A percentile compares a stretch with the other conserved stretches of the same genome.
phyloP scores from a whole-genome alignment of 2,888 invertebrate genomes.

The Drosophila limbata region DNA sequence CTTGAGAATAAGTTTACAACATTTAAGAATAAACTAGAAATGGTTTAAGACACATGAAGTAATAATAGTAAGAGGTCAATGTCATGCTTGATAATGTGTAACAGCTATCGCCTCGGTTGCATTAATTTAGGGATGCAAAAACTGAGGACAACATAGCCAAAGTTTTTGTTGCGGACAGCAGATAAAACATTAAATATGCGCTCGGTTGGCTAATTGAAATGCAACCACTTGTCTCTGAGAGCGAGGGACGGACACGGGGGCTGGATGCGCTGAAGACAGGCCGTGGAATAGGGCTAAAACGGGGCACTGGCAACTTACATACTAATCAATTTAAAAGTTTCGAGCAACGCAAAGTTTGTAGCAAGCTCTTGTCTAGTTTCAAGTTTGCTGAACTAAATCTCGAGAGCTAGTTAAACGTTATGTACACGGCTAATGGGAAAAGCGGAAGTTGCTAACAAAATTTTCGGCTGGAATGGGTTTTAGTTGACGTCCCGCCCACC shows the following conservation, averaged over 20 bases:
- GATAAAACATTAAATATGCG: conserved; percentile 34
- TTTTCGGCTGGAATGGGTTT: conserved; percentile 33
- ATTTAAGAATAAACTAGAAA: background rate
- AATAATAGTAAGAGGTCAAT: background rate
- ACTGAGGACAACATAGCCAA: conserved; percentile 4
- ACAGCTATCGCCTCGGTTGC: background rate
- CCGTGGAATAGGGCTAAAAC: conserved; percentile 11
- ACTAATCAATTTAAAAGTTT: conserved; percentile 77
- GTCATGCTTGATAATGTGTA: background rate
- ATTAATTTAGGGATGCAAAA: background rate
- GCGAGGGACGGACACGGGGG: conserved; percentile 3
- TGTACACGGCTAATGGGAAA: conserved; percentile 69
- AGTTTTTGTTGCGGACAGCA: conserved; percentile 11
- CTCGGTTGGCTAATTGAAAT: conserved; percentile 68
- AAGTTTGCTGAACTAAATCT: conserved; percentile 65
- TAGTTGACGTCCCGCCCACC: conserved; percentile 28
- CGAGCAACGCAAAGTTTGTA: conserved; percentile 57
- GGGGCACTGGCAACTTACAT: conserved; percentile 26
- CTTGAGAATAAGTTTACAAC: background rate
- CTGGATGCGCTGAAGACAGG: background rate
- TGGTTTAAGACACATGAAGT: background rate
- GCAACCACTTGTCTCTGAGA: conserved; percentile 52
- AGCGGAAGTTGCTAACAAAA: conserved; percentile 60
- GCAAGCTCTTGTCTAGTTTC: conserved; percentile 55
- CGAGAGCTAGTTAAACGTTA: conserved; percentile 60